Percentiles rank a stretch among this genome's conserved stretches.
Evolutionary conservation across 2,888 invertebrate genomes (phyloP).

Genomic region (Drosophila tanythrix): DNA sequence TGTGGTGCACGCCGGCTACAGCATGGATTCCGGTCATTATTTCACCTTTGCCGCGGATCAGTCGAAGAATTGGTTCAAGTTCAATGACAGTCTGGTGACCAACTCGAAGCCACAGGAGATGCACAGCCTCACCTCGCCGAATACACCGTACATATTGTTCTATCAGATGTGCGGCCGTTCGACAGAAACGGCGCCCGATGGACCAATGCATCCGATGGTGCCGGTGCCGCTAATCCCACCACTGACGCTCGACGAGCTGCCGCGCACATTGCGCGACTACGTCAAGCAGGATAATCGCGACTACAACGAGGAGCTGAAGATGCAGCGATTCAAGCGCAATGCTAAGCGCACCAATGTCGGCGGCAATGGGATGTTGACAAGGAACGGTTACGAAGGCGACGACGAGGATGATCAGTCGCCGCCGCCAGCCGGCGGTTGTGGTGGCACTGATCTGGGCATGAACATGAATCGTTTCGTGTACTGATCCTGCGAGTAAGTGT

Average conservation of each 20-base stretch:
- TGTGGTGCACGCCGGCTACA: constrained; percentile 93
- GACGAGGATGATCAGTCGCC: constrained; percentile 84
- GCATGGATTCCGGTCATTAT: constrained; percentile 94
- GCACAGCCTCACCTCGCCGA: constrained; percentile 88
- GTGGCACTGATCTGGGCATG: constrained; percentile 82
- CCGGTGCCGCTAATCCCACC: constrained; percentile 78
- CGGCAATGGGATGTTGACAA: constrained; percentile 38
- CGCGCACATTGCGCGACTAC: constrained; percentile 82
- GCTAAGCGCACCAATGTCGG: constrained; percentile 37
- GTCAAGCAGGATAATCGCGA: constrained; percentile 82
- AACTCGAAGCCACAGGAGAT: constrained; percentile 87
- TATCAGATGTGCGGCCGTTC: constrained; percentile 86
- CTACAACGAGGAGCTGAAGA: constrained; percentile 79
- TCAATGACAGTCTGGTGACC: constrained; percentile 92
- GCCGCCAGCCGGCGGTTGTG: constrained; percentile 83
- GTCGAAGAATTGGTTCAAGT: constrained; percentile 89
- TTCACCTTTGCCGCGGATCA: constrained; percentile 91
- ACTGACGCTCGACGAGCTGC: constrained; percentile 81
- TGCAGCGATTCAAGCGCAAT: constrained; percentile 74
- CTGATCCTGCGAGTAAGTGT: constrained; percentile 59
- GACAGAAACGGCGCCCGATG: constrained; percentile 62
- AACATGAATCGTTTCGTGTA: constrained; percentile 84
- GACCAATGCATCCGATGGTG: constrained; percentile 74
- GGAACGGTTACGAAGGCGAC: constrained; percentile 66
- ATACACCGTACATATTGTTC: constrained; percentile 94